Conservation (phyloP, 1,140 invertebrate genomes). For the Phymastichus coffea region DNA sequence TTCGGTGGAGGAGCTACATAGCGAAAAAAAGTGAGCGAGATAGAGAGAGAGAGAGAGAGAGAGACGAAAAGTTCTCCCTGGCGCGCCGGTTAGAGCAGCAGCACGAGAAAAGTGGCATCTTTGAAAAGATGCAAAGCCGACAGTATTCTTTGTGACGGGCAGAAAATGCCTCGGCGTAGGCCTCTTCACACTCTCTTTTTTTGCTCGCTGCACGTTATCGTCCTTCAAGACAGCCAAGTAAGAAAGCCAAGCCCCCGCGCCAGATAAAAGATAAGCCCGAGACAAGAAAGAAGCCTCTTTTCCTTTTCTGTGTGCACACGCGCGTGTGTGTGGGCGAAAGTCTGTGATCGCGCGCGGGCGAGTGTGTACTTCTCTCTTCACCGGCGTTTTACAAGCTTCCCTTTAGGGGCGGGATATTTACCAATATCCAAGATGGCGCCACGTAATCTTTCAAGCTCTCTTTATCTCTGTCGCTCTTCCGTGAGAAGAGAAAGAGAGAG, state of each 20-base stretch:
- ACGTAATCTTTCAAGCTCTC: conserved; percentile 50
- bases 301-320: background rate
- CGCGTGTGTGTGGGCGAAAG: background rate
- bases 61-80: conserved; percentile 30
- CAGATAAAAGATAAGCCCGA: conserved; percentile 3
- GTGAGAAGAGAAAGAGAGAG: no score
- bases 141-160: conserved; percentile 53
- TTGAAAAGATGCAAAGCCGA: conserved; percentile 55
- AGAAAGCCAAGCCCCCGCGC: conserved; percentile 4
- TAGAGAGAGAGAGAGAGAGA: conserved; percentile 28
- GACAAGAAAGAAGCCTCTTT: background rate
- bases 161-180: conserved; percentile 43
- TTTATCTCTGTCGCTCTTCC: background rate
- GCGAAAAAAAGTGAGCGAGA: conserved; percentile 16
- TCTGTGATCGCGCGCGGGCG: background rate
- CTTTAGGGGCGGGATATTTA: conserved; percentile 53
- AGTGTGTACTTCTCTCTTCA: background rate
- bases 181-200: conserved; percentile 51
- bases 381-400: conserved; percentile 37
- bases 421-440: conserved; percentile 56
- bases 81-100: conserved; percentile 29
- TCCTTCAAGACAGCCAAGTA: conserved; percentile 21
- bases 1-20: conserved; percentile 5
- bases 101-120: conserved; percentile 46
- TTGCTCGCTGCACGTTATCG: conserved; percentile 24